Base-by-base conservation (phyloP, 2,797 vertebrate genomes). In the Falco peregrinus region DNA sequence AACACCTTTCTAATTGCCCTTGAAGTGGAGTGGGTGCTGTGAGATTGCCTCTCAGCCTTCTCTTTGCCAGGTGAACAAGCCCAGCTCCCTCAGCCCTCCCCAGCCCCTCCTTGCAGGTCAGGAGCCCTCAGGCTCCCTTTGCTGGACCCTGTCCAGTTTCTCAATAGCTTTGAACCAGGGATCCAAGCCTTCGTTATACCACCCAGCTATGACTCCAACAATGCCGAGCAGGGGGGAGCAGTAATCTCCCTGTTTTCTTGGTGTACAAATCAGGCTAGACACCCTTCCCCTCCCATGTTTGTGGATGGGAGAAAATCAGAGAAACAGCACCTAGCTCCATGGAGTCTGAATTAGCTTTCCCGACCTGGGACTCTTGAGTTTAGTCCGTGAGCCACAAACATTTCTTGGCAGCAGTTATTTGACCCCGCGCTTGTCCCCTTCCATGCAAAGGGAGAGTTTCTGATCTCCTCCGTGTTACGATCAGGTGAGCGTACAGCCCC, bases 381-480 rank as follows among this genome's bases (percentile, higher is more conserved):
- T 43, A 59, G 56, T 48, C 60, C 10, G 1, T 21, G 51, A 78
- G 65, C 82, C 43, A 53, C 2, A 54, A 63, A n/a, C 1, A 4
- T 37, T 80, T 61, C 37, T 54, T 78, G 64, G 54, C 9, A 11
- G 87, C 41, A 48, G 47, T 69, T 53, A 76, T 47, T 48, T 87
- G 67, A 76, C 71, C 37, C 47, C 2, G 1, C 2, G 1, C 47
- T 73, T 84, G 61, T 22, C 77, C 67, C 67, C 13, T 96, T n/a
- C n/a, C 13, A 11, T 51, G 64, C 35, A 7, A 65, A 82, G 41
- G 25, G 35, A 79, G 76, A 81, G 59, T 54, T 80, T 70, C n/a
- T 63, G 25, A 28, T 68, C 41, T 77, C n/a, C 67, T 77, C 35
- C 2, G 3, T 69, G 63, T 28, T 69, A 54, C 0, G 0, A 53